Evolutionary conservation across 2,888 invertebrate genomes (phyloP).

Genomic region (Epinotia ramella): DNA sequence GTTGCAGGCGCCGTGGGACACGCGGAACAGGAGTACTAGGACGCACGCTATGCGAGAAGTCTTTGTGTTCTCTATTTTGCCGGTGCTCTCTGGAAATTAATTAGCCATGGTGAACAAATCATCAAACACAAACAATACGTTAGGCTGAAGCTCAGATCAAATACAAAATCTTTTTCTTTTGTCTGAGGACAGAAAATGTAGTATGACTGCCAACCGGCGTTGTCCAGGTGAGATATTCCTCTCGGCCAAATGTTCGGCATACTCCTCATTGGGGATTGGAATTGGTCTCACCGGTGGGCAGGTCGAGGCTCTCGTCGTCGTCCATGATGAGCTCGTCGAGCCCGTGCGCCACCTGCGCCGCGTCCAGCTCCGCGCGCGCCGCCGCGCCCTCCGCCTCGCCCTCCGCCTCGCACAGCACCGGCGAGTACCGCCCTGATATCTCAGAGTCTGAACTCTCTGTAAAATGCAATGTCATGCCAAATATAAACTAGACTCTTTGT

Average conservation of each 20-base stretch:
- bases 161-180: no score
- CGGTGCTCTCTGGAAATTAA: conserved; percentile 58
- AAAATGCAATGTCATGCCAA: neutral
- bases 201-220: neutral
- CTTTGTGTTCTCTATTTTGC: conserved; percentile 60
- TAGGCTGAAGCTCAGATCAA: no score
- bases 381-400: conserved; percentile 59
- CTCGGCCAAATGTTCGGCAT: neutral
- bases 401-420: conserved; percentile 86
- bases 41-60: conserved; percentile 75
- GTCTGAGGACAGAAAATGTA: conserved; percentile 33
- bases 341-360: conserved; percentile 72
- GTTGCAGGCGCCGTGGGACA: conserved; percentile 71
- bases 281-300: conserved; percentile 60
- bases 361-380: conserved; percentile 64
- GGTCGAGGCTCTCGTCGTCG: conserved; percentile 72
- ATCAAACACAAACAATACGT: neutral
- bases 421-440: conserved; percentile 87
- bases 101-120: neutral
- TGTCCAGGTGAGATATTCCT: neutral
- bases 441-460: conserved; percentile 83
- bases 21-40: conserved; percentile 72
- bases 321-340: conserved; percentile 77
- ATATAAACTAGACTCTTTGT: no score
- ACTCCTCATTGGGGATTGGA: neutral